phyloP scores from a whole-genome alignment of 2,797 vertebrate genomes.

The Gymnocypris eckloni region DNA sequence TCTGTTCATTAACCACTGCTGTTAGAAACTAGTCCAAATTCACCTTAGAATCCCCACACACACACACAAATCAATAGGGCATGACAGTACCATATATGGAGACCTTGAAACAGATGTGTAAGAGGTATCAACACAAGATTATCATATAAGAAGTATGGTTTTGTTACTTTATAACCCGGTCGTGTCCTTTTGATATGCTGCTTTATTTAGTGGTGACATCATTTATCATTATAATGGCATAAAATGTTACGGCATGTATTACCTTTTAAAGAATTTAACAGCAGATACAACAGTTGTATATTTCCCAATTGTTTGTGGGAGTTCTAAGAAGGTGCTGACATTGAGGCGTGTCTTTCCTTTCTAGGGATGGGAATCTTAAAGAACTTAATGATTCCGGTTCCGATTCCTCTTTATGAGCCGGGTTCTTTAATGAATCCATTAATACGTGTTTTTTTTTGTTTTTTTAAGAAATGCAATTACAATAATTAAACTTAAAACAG shows the following conservation, averaged over 20 bases:
- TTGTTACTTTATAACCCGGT: conserved; percentile 7
- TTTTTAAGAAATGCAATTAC: background rate
- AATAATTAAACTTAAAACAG: background rate
- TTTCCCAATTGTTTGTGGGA: background rate
- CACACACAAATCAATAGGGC: background rate
- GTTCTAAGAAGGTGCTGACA: background rate
- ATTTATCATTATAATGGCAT: background rate
- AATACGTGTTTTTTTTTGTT: no score
- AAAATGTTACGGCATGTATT: background rate
- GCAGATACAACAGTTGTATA: background rate
- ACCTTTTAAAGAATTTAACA: conserved; percentile 1
- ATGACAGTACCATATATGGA: background rate
- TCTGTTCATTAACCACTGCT: conserved; percentile 15
- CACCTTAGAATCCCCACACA: background rate
- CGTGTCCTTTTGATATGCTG: background rate
- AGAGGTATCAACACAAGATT: conserved; percentile 4
- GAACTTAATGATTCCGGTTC: background rate
- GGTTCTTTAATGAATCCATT: background rate
- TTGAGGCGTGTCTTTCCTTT: background rate
- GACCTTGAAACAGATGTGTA: conserved; percentile 5
- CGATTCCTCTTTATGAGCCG: background rate
- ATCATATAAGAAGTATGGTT: background rate
- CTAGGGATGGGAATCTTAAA: background rate
- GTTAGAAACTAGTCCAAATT: background rate
- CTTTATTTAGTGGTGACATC: background rate